Evolutionary conservation across 2,888 invertebrate species (phyloP), one percentile per base, ranked within the genome.

Genomic region (Chalcis sispes): DNA sequence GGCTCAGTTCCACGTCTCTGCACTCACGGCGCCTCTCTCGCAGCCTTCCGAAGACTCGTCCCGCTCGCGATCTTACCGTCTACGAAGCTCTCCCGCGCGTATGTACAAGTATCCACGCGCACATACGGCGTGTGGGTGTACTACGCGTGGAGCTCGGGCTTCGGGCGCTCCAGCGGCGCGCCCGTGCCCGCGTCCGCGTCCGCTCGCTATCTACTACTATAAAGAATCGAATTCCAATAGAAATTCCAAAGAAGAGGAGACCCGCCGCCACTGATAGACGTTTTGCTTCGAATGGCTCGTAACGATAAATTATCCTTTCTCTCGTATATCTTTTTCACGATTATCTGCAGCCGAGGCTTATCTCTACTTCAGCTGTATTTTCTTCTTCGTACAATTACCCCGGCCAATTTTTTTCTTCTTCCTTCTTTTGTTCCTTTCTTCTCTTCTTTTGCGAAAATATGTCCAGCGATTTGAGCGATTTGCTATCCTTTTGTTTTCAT

Each of bases 151-250:
- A 50, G 65, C 20, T 32, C 20, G 32, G 61, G 20, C 36, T 18
- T 5, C 73, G 73, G 73, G 42, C 40, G 77, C 74, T n/a, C n/a
- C n/a, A n/a, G n/a, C n/a, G n/a, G n/a, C n/a, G n/a, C n/a, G n/a
- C n/a, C n/a, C n/a, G n/a, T n/a, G n/a, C n/a, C n/a, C n/a, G n/a
- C n/a, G n/a, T n/a, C n/a, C n/a, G n/a, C n/a, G n/a, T n/a, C n/a
- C n/a, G 65, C 72, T 75, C 61, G 79, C 58, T 72, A 79, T 78
- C 78, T 75, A 67, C 65, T 50, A 65, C 65, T 65, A 65, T 78
- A 74, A 79, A 81, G 83, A 85, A 86, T 86, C 84, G 85, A 82
- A 85, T 85, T 85, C 82, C 85, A 82, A 86, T 86, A 83, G 85
- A 83, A 85, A 83, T 83, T 80, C 79, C 74, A 72, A 81, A 80